Percentiles rank a stretch among this genome's conserved stretches.
Evolutionary conservation across 1,140 invertebrate species (phyloP).

Genomic region (Drosophila bocqueti): DNA sequence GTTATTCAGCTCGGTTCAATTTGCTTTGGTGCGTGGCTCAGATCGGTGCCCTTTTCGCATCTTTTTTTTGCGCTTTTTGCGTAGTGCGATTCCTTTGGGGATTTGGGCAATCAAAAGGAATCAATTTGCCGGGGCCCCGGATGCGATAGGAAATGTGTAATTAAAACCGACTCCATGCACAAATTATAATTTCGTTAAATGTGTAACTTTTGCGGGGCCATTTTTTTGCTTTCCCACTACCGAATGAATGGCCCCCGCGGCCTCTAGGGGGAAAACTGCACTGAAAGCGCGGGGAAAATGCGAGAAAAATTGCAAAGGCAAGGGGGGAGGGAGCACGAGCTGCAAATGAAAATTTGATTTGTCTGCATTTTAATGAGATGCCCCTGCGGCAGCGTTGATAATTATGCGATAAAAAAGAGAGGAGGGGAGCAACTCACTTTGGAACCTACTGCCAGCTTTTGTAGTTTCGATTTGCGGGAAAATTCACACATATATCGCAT

Average conservation of each 20-base stretch:
- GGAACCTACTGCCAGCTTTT: slow-evolving; percentile 13
- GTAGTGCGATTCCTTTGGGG: slow-evolving; percentile 30
- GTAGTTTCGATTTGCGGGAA: slow-evolving; percentile 18
- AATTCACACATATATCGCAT: not conserved
- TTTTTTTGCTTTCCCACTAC: not conserved
- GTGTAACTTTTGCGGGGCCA: slow-evolving; percentile 30
- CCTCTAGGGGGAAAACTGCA: slow-evolving; percentile 6
- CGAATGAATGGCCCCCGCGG: slow-evolving; percentile 8
- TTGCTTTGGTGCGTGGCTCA: not conserved
- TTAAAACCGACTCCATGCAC: slow-evolving; percentile 59
- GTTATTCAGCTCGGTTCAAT: slow-evolving; percentile 10
- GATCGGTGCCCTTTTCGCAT: slow-evolving; percentile 1
- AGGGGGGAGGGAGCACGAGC: not conserved
- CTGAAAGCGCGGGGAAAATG: slow-evolving; percentile 6
- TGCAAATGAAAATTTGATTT: slow-evolving; percentile 71
- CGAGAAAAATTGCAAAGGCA: slow-evolving; percentile 19
- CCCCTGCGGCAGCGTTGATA: slow-evolving; percentile 59
- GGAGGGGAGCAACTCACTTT: no score
- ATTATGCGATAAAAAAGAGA: slow-evolving; percentile 46
- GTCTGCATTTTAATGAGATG: slow-evolving; percentile 75
- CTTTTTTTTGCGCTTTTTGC: not conserved
- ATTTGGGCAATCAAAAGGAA: slow-evolving; percentile 66
- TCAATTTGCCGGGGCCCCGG: slow-evolving; percentile 55
- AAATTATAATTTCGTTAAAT: slow-evolving; percentile 57
- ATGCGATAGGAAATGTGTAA: slow-evolving; percentile 59